Conservation (phyloP, 2,113 vertebrate genomes). For the Anseranas semipalmata region DNA sequence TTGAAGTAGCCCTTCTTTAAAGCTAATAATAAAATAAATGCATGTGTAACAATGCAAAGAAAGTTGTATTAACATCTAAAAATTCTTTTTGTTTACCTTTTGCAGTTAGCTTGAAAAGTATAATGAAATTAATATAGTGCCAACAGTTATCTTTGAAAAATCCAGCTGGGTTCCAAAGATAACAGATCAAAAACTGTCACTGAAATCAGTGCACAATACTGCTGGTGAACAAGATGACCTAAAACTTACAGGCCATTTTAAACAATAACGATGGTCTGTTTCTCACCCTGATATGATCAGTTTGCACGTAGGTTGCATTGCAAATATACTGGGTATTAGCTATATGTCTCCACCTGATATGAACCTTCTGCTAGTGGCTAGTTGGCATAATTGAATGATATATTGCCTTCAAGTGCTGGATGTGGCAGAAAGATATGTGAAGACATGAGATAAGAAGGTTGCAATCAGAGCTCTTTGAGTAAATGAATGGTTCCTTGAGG, state of each 20-base stretch:
- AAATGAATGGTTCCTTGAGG: not conserved
- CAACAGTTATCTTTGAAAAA: not conserved
- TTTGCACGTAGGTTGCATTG: not conserved
- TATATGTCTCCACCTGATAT: not conserved
- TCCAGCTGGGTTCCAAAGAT: not conserved
- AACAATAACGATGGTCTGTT: not conserved
- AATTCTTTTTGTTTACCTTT: not conserved
- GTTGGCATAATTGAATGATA: not conserved
- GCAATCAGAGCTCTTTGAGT: not conserved
- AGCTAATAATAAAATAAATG: not conserved
- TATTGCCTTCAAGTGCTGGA: not conserved
- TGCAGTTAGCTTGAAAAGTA: not conserved
- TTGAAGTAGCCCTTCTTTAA: not conserved
- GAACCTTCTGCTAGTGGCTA: not conserved
- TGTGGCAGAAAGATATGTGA: conserved; percentile 10
- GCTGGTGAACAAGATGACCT: not conserved
- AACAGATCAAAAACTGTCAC: not conserved
- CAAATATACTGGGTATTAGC: not conserved
- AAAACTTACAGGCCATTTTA: conserved; percentile 3
- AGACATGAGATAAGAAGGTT: not conserved
- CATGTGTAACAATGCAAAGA: not conserved
- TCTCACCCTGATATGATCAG: not conserved
- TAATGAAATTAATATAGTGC: not conserved
- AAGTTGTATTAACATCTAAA: accelerated
- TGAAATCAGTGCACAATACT: not conserved